Evolutionary conservation across 2,797 vertebrate genomes (phyloP).

Genomic region (Todus mexicanus): DNA sequence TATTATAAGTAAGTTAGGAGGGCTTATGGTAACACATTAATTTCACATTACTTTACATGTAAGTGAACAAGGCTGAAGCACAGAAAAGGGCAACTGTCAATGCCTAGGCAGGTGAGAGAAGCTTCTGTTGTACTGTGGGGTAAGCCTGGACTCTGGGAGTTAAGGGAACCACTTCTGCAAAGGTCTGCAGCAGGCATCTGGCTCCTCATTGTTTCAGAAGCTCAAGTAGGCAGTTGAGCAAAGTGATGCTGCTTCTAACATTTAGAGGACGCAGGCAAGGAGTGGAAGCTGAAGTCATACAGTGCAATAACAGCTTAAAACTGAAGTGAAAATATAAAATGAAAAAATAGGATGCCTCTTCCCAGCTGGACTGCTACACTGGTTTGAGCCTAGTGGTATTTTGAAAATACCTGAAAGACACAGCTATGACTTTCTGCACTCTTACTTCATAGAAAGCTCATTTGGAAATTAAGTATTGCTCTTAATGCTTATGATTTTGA

Average conservation of each 20-base stretch:
- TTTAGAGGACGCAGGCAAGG: neutral
- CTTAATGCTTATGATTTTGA: slow-evolving; percentile 12
- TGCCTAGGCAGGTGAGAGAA: neutral
- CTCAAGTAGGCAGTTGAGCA: neutral
- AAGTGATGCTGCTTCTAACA: neutral
- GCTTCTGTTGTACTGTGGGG: neutral
- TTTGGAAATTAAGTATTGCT: slow-evolving; percentile 32
- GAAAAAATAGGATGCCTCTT: neutral
- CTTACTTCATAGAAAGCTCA: neutral
- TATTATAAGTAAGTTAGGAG: neutral
- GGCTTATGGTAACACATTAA: neutral
- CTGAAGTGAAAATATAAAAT: neutral
- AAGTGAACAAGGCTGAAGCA: neutral
- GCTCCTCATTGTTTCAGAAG: neutral
- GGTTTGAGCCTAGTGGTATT: neutral
- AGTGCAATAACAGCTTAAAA: neutral
- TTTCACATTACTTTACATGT: neutral
- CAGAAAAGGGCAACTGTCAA: neutral
- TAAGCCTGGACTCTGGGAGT: neutral
- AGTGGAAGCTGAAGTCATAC: neutral
- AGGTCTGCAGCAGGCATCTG: neutral
- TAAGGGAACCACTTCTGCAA: neutral
- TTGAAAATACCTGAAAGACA: neutral
- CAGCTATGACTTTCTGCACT: neutral
- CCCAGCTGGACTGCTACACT: neutral